Evolutionary conservation across 92 coral and sea anemone genomes (phyloP).

Genomic region (Isaurus tuberculatus): DNA sequence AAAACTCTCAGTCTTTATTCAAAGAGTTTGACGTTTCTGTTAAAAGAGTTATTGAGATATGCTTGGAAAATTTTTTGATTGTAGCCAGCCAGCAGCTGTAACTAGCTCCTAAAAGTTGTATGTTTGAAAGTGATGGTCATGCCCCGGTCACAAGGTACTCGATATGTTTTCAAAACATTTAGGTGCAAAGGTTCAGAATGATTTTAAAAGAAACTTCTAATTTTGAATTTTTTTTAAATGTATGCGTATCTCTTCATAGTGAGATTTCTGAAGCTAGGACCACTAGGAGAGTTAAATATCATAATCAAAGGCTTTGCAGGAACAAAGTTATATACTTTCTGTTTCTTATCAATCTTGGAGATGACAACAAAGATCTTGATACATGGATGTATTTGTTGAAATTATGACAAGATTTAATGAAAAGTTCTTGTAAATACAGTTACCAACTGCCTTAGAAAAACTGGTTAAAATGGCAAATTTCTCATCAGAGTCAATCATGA

Average conservation of each 20-base stretch:
- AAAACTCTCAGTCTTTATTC: background rate
- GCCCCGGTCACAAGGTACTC: background rate
- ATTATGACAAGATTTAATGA: conserved; percentile 9
- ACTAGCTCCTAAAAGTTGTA: background rate
- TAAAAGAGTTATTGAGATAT: background rate
- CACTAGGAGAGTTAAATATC: no score
- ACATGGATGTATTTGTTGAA: conserved; percentile 1
- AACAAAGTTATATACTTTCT: background rate
- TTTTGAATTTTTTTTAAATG: no score
- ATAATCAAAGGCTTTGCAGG: background rate
- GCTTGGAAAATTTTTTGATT: background rate
- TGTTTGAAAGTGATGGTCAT: background rate
- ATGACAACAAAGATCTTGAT: conserved; percentile 30
- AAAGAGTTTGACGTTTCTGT: background rate
- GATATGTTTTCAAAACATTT: no score
- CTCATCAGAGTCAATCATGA: background rate
- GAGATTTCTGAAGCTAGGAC: no score
- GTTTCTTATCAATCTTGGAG: conserved; percentile 24
- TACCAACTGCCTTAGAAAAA: background rate
- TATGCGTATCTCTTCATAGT: background rate
- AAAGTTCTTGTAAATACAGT: background rate
- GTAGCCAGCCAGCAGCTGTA: background rate
- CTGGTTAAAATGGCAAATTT: background rate
- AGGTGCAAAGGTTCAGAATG: no score
- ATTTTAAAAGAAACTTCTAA: no score